These are phyloP conservation scores for Nomada hirtipes DNA, from an alignment of 2,888 invertebrate genomes.

Conservation along the genomic window DNA sequence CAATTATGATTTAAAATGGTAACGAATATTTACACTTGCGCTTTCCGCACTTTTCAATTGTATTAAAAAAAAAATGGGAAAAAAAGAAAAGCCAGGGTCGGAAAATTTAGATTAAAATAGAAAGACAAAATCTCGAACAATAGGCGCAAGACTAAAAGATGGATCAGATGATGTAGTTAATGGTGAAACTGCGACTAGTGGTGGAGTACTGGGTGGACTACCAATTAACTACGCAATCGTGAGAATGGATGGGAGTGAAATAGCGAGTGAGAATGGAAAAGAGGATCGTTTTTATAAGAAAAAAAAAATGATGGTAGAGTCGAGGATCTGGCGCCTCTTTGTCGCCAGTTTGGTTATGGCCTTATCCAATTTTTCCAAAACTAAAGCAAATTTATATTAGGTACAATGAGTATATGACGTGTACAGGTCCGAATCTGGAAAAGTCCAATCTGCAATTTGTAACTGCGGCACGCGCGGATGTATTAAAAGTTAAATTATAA, in stretches of 20 bases:
- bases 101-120: conserved; percentile 66
- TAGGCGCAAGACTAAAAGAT: conserved; percentile 63
- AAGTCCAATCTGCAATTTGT: conserved; percentile 79
- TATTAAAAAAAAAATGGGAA: conserved; percentile 43
- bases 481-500: conserved; percentile 68
- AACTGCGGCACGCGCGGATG: conserved; percentile 81
- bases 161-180: conserved; percentile 75
- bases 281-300: conserved; percentile 79
- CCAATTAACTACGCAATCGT: conserved; percentile 72
- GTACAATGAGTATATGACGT: conserved; percentile 80
- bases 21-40: conserved; percentile 69
- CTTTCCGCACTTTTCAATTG: conserved; percentile 75
- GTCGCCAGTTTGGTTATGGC: conserved; percentile 84
- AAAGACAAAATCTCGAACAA: conserved; percentile 60
- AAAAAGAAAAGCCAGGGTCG: conserved; percentile 45
- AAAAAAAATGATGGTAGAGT: conserved; percentile 74
- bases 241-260: conserved; percentile 74
- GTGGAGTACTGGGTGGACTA: conserved; percentile 71
- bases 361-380: conserved; percentile 84
- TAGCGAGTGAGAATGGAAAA: conserved; percentile 67
- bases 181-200: conserved; percentile 71
- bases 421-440: conserved; percentile 82
- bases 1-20: conserved; percentile 70
- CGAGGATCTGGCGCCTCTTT: conserved; percentile 81
- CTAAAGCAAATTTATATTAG: conserved; percentile 84